Evolutionary conservation across 2,888 invertebrate genomes (phyloP), one percentile per base, ranked within the genome.

Genomic region (Mellilla xanthometata): DNA sequence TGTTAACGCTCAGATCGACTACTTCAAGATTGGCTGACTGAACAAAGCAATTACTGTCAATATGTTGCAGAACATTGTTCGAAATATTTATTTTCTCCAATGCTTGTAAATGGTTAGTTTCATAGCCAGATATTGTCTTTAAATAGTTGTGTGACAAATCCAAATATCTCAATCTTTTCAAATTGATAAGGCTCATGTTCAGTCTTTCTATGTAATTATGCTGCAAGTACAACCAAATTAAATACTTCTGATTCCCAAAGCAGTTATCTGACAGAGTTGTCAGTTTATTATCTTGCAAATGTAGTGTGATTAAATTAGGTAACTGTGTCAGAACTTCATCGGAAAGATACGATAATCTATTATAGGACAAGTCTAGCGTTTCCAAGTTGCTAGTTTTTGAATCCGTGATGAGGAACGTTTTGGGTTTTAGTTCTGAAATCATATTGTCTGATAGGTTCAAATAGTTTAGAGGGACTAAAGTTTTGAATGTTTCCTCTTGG

Each of bases 31-130:
- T 62, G 2, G 58, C 54, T 2, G 76, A 74, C 52, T 72, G 71
- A 39, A 62, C 72, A 36, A 87, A 86, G 49, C 78, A 77, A 49
- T 77, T 75, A 0, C 68, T 63, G 26, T 86, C 82, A 1, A 88
- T 39, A 2, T 33, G 46, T 55, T 68, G 63, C 8, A 88, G 72
- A 1, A 34, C 44, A 54, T 87, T 88, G 49, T 79, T 56, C 0
- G 86, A 83, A 24, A 77, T 58, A 42, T 87, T 86, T 1, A 84
- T 41, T 6, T 51, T 27, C 43, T 68, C 52, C n/a, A 88, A 54
- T n/a, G 62, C 54, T 8, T 52, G 52, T 4, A 85, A 53, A 12
- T 72, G 65, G 46, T 76, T 80, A 0, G 71, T 56, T 64, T 87
- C 81, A 36, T 68, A 76, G 0, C 76, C 76, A 0, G 61, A 61